Base-by-base conservation (phyloP, 2,797 vertebrate species). In the Peromyscus nudipes region DNA sequence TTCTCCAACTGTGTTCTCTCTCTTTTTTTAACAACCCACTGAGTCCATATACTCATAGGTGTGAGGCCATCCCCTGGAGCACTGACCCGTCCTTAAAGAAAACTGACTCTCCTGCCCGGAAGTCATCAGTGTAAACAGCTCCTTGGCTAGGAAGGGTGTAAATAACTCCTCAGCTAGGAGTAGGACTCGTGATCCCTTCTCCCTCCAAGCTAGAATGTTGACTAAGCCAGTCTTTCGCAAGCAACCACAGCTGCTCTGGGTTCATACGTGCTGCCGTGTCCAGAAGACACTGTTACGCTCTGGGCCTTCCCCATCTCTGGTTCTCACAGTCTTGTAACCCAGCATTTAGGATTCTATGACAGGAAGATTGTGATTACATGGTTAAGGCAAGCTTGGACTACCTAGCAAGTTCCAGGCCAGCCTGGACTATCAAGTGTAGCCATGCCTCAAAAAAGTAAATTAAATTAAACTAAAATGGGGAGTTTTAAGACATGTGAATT, bases 391-490 rank as follows among this genome's bases (percentile, higher is more conserved):
- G n/a, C 16, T 12, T 75, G 69, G 52, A 37, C n/a, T 60, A 60
- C 16, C 52, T 52, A 65, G 52, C 16, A 29, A 55, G 49, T 73
- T 73, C 23, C 65, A 71, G 67, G n/a, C n/a, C 11, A 57, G 23
- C 34, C 85, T 73, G 67, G 3, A 52, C 67, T 29, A 87, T 6
- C 25, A 57, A 85, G 67, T 57, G 16, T 73, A 37, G 52, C 85
- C 67, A 40, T 57, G n/a, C 49, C 85, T 73, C 49, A 55, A 88
- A 73, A 88, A 55, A 55, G 64, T 85, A 67, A 52, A 55, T 57
- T 80, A 80, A 55, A 80, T n/a, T 86, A 23, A 49, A 34, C n/a
- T 40, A 79, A 94, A 95, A 77, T 91, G 46, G 79, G 86, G 37
- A 62, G 40, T 94, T 81, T 86, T 60, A 92, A 69, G 90, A 65